These are phyloP conservation scores for Ciconia nigra DNA, from an alignment of 2,797 vertebrate genomes.

Conservation along the genomic window DNA sequence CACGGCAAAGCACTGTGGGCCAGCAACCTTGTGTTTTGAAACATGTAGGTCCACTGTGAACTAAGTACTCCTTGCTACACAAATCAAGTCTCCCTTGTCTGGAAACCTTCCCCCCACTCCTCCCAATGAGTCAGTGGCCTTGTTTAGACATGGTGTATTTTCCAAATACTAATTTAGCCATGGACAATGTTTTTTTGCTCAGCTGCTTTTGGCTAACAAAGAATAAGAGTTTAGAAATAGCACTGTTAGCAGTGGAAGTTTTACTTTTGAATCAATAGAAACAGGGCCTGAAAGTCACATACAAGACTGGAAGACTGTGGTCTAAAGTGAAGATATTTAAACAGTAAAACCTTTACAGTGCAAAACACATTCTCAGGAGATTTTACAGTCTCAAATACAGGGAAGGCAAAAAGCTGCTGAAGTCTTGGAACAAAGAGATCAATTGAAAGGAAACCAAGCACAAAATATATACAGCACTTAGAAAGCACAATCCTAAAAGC, in stretches of 20 bases:
- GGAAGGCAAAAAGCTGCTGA: not conserved
- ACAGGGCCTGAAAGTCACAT: not conserved
- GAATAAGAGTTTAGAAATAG: not conserved
- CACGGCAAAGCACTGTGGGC: not conserved
- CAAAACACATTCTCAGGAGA: slow-evolving; percentile 3
- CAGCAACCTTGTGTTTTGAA: not conserved
- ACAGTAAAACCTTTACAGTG: not conserved
- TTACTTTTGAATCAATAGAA: not conserved
- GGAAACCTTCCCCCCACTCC: not conserved
- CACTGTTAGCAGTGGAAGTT: not conserved
- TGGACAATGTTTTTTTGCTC: not conserved
- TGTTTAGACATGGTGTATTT: not conserved
- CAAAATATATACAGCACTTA: not conserved
- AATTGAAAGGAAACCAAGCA: not conserved
- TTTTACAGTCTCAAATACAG: not conserved
- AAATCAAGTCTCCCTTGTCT: not conserved
- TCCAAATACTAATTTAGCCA: not conserved
- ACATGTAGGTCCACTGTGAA: not conserved
- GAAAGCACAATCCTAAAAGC: not conserved
- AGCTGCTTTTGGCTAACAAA: not conserved
- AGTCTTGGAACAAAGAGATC: slow-evolving; percentile 9
- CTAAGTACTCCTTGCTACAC: not conserved
- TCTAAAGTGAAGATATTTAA: not conserved
- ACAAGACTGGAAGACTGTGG: not conserved
- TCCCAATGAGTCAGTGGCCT: not conserved